Percentiles rank a stretch among this genome's conserved stretches.
These are phyloP conservation scores for Petrosia ficiformis DNA, from an alignment of 37 sponge, comb jelly and placozoan genomes.

Conservation along the genomic window DNA sequence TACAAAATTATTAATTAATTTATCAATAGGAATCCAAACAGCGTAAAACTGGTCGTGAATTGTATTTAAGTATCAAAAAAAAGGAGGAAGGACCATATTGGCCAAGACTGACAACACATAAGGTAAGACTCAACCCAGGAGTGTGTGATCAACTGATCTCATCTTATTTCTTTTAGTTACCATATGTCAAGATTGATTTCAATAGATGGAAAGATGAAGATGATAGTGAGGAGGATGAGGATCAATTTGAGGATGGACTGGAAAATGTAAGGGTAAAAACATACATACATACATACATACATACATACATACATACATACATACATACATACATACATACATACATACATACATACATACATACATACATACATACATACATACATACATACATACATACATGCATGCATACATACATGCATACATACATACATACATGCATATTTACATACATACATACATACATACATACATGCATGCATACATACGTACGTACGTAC, in stretches of 20 bases:
- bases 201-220: slow-evolving; percentile 90
- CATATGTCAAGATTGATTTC: slow-evolving; percentile 72
- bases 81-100: slow-evolving; percentile 78
- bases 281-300: no score
- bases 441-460: no score
- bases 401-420: no score
- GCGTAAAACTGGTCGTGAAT: slow-evolving; percentile 54
- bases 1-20: no score
- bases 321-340: background rate
- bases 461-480: no score
- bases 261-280: slow-evolving; percentile 23
- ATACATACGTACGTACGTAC: no score
- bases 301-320: background rate
- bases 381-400: no score
- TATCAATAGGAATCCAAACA: slow-evolving; percentile 67
- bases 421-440: no score
- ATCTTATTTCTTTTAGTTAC: slow-evolving; percentile 18
- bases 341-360: no score
- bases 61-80: slow-evolving; percentile 66
- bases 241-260: slow-evolving; percentile 27
- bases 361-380: no score
- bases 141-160: no score
- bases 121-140: no score
- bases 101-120: slow-evolving; percentile 39
- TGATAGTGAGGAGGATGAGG: slow-evolving; percentile 69